Percentiles rank a stretch among this genome's conserved stretches.
These are phyloP conservation scores for Oreocharis arfaki DNA, from an alignment of 2,113 vertebrate species.

Conservation along the genomic window DNA sequence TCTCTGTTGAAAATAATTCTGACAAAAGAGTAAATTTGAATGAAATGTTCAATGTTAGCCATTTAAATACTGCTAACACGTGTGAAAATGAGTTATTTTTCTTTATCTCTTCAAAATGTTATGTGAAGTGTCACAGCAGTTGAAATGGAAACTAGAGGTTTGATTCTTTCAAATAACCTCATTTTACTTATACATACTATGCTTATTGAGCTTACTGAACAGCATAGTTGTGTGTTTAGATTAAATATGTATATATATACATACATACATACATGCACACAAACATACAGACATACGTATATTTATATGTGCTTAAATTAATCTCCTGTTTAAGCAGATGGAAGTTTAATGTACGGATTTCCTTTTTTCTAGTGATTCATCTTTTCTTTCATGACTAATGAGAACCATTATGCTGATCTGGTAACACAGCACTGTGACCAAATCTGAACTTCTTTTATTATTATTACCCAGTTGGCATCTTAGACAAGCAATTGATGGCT, in stretches of 20 bases:
- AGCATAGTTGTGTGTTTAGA: not conserved
- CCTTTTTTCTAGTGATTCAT: not conserved
- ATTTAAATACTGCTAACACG: not conserved
- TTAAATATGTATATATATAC: not conserved
- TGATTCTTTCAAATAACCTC: not conserved
- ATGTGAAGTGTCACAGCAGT: not conserved
- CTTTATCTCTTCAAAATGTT: not conserved
- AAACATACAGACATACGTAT: too few species aligned
- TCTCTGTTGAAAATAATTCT: not conserved
- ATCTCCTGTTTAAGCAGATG: not conserved
- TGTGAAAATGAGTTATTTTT: not conserved
- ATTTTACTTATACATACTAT: not conserved
- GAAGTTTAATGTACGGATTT: not conserved
- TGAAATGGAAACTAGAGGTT: not conserved
- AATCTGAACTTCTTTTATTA: slow-evolving; percentile 1
- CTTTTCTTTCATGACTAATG: not conserved
- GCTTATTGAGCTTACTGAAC: not conserved
- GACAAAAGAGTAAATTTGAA: not conserved
- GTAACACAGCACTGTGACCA: not conserved
- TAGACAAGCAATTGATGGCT: not conserved
- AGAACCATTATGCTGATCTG: not conserved
- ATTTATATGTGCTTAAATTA: not conserved
- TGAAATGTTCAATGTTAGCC: not conserved
- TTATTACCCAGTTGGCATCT: not conserved
- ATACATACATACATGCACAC: not conserved